Evolutionary conservation across 2,888 invertebrate genomes (phyloP).

Genomic region (Timema cristinae): DNA sequence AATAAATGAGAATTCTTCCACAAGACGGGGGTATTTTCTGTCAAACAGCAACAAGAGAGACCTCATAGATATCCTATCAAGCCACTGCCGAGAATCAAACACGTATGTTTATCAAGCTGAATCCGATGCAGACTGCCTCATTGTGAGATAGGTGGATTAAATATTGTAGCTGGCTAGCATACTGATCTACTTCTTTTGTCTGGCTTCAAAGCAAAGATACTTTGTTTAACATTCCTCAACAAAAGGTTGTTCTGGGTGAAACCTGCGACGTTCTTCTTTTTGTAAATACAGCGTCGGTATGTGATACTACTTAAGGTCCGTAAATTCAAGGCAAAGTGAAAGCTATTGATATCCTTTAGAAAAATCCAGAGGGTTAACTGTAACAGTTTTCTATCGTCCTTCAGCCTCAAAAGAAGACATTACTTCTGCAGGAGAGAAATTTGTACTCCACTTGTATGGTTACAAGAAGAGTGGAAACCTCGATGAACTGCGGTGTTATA

Average conservation of each 20-base stretch:
- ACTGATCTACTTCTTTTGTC: neutral
- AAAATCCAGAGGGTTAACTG: neutral
- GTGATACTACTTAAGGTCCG: neutral
- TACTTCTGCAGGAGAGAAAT: neutral
- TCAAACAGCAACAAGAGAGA: no score
- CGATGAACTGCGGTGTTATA: constrained; percentile 6
- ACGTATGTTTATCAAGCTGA: no score
- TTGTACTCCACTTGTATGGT: neutral
- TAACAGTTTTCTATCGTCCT: neutral
- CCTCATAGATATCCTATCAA: no score
- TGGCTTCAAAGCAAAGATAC: neutral
- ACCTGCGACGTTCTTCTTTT: no score
- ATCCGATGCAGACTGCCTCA: no score
- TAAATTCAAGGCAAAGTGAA: neutral
- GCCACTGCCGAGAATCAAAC: no score
- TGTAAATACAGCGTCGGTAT: neutral
- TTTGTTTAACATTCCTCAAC: constrained; percentile 7
- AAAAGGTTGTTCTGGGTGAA: neutral
- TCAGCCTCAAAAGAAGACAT: neutral
- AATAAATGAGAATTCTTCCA: no score
- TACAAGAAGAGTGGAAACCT: neutral
- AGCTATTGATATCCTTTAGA: neutral
- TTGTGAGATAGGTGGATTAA: no score
- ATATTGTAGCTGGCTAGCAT: no score
- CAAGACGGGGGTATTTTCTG: no score